phyloP scores from a whole-genome alignment of 2,888 invertebrate species.

The Melanargia galathea region DNA sequence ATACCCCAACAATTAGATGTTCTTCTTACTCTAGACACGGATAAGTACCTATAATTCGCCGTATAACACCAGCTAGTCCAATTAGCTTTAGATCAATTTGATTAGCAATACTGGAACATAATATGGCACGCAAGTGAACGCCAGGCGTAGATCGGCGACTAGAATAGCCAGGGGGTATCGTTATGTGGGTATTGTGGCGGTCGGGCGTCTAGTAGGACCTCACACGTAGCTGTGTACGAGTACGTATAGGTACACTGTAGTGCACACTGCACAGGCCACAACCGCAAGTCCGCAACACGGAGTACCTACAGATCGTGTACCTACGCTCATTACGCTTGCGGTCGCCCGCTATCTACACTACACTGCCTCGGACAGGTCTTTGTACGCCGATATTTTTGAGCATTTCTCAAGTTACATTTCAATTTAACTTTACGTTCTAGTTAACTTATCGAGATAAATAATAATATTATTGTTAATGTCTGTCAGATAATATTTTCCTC shows the following conservation, averaged over 20 bases:
- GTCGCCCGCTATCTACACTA: conserved; percentile 45
- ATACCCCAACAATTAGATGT: too few relatives aligned
- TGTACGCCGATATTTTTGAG: conserved; percentile 14
- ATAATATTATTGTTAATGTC: too few relatives aligned
- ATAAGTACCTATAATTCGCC: too few relatives aligned
- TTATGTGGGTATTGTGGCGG: not conserved
- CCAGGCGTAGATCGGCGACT: not conserved
- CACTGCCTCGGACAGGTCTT: conserved; percentile 49
- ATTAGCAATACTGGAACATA: too few relatives aligned
- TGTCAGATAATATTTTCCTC: too few relatives aligned
- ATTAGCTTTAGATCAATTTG: too few relatives aligned
- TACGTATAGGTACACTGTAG: not conserved
- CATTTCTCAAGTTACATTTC: conserved; percentile 15
- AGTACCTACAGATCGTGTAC: conserved; percentile 49
- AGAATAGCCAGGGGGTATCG: conserved; percentile 16
- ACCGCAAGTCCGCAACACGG: conserved; percentile 56
- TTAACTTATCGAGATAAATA: not conserved
- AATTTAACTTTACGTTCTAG: not conserved
- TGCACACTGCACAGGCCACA: conserved; percentile 18
- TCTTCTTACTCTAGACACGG: too few relatives aligned
- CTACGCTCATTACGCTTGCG: conserved; percentile 51
- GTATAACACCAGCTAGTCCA: too few relatives aligned
- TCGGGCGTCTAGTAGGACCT: conserved; percentile 29
- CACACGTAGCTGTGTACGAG: conserved; percentile 37
- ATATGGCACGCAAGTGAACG: too few relatives aligned